These are phyloP conservation scores for Cryptophagus acutangulus DNA, from an alignment of 2,888 invertebrate species.

Conservation along the genomic window DNA sequence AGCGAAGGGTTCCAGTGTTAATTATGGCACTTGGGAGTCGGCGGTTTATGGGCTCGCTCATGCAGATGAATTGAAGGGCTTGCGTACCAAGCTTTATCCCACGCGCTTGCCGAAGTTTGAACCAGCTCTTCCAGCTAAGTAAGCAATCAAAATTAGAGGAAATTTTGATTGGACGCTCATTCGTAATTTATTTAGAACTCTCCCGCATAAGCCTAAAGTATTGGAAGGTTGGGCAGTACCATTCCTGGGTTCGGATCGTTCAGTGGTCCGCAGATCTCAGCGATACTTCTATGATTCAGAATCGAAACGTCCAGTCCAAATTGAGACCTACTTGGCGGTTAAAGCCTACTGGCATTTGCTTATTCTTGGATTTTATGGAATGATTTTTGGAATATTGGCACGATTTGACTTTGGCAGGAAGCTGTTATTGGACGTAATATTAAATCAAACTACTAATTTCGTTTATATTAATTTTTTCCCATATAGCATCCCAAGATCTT, in stretches of 20 bases:
- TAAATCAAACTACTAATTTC: background rate
- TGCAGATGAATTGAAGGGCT: constrained; percentile 55
- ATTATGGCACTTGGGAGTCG: constrained; percentile 89
- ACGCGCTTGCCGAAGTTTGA: constrained; percentile 58
- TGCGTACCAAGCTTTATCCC: constrained; percentile 63
- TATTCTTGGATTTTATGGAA: constrained; percentile 52
- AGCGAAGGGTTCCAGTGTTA: constrained; percentile 53
- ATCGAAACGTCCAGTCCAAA: constrained; percentile 71
- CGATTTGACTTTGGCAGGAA: constrained; percentile 55
- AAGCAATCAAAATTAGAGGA: constrained; percentile 8
- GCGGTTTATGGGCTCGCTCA: constrained; percentile 72
- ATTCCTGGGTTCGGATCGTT: constrained; percentile 78
- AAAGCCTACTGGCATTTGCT: constrained; percentile 54
- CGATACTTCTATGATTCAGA: constrained; percentile 63
- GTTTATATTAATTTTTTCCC: constrained; percentile 12
- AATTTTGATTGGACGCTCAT: background rate
- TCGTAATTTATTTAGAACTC: constrained; percentile 17
- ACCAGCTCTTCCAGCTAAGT: constrained; percentile 47
- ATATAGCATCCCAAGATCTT: constrained; percentile 28
- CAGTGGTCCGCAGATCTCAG: constrained; percentile 79
- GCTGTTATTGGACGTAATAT: constrained; percentile 54
- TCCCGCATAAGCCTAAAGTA: constrained; percentile 27
- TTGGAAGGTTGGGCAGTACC: constrained; percentile 43
- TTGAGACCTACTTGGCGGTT: constrained; percentile 60
- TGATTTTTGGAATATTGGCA: constrained; percentile 53